These are phyloP conservation scores for Eupithecia subfuscata DNA, from an alignment of 2,888 invertebrate species.

Conservation along the genomic window DNA sequence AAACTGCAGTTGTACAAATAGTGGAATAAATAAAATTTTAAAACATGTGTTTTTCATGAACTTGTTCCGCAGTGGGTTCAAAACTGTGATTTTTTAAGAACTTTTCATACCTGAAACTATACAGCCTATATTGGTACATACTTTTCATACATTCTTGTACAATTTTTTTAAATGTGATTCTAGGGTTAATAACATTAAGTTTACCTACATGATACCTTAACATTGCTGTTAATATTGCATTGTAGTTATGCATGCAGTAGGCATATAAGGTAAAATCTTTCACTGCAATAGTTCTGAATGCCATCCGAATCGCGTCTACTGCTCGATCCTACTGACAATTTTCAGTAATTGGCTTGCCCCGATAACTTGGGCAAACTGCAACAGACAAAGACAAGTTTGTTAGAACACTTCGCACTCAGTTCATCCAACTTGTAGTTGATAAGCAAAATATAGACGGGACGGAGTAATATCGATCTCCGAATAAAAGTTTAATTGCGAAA, in stretches of 20 bases:
- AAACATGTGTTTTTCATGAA: constrained; percentile 39
- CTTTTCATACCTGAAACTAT: neutral
- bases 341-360: constrained; percentile 39
- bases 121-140: too few species aligned
- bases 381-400: constrained; percentile 37
- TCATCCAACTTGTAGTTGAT: constrained; percentile 56
- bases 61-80: constrained; percentile 11
- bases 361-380: constrained; percentile 31
- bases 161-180: neutral
- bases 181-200: neutral
- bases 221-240: too few species aligned
- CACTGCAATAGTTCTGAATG: neutral
- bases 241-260: neutral
- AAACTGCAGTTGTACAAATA: constrained; percentile 52
- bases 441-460: constrained; percentile 66
- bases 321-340: constrained; percentile 10
- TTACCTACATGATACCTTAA: too few species aligned
- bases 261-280: neutral
- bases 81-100: neutral
- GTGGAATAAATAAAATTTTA: constrained; percentile 32
- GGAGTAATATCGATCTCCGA: constrained; percentile 69
- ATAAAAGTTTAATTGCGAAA: constrained; percentile 82
- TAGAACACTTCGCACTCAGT: constrained; percentile 33
- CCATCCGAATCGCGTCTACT: neutral
- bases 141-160: neutral